phyloP scores from a whole-genome alignment of 2,113 vertebrate genomes.

The Crocuta crocuta region DNA sequence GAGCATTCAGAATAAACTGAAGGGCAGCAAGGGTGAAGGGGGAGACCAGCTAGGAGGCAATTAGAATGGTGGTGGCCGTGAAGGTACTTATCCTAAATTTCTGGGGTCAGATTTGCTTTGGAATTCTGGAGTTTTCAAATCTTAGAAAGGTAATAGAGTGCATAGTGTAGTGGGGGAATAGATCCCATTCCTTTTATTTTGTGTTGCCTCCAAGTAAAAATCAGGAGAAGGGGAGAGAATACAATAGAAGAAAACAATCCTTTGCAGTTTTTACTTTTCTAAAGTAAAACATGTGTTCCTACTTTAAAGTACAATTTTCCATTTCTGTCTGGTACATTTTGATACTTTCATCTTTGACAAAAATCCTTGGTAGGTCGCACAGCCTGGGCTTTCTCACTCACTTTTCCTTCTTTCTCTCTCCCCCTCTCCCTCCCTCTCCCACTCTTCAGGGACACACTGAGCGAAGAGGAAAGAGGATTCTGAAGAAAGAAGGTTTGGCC shows the following conservation, averaged over 20 bases:
- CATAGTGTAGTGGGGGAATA: background rate
- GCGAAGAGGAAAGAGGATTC: background rate
- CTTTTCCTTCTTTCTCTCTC: background rate
- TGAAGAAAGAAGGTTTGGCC: background rate
- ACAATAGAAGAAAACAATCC: background rate
- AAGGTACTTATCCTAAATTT: background rate
- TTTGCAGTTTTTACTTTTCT: background rate
- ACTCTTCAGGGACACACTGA: background rate
- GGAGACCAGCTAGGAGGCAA: background rate
- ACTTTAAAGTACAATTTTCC: slow-evolving; percentile 56
- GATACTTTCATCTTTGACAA: slow-evolving; percentile 63
- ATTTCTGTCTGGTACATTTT: background rate
- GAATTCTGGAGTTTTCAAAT: background rate
- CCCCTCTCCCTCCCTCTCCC: background rate
- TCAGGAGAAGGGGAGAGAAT: background rate
- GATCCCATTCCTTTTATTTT: background rate
- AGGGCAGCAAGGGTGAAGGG: background rate
- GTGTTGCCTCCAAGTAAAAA: background rate
- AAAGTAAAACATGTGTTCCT: slow-evolving; percentile 60
- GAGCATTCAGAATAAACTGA: background rate
- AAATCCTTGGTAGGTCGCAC: slow-evolving; percentile 65
- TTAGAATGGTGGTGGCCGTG: background rate
- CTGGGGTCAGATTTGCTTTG: background rate
- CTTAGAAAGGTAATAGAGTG: background rate
- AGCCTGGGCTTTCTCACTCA: slow-evolving; percentile 16